Base-by-base conservation (phyloP, 2,797 vertebrate genomes). In the Clarias pachynema region DNA sequence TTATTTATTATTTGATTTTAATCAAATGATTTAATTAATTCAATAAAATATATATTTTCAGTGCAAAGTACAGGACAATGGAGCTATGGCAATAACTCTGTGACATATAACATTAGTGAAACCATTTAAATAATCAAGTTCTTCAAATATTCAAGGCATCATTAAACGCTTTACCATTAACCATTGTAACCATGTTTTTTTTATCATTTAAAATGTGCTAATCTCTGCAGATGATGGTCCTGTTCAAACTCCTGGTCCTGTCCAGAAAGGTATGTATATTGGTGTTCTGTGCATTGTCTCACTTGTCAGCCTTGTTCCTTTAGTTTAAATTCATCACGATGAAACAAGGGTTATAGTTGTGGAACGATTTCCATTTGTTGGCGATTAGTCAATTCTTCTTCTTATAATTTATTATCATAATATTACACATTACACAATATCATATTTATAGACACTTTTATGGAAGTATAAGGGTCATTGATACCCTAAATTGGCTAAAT, bases 181-280 rank as follows among this genome's bases (percentile, higher is more conserved):
- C 6, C n/a, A n/a, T 63, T 5, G 4, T 37, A 37, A 37, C 34
- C 34, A 40, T 87, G 20, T 62, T 79, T 60, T 49, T 62, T 79
- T 60, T 49, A 31, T 79, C 66, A 85, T 89, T 69, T 81, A 14
- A 89, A 65, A 75, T 91, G 59, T 88, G 26, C 59, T 86, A 84
- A 83, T 88, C 90, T 88, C 89, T 86, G 84, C 93, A 95, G 95
- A 95, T 88, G 94, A 92, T 84, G 94, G 89, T 86, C 97, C 97
- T 16, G 95, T 98, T 85, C 94, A 95, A 77, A 87, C 94, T 79
- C 98, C 98, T 44, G 96, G 96, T 74, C 96, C 97, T 88, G 96
- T 96, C 85, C 96, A 96, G 88, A 99, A 97, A 97, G 98, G 98
- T 99, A 97, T 89, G 89, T 84, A 69, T 77, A 87, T 81, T 56